Percentiles rank a stretch among this genome's conserved stretches.
phyloP scores from a whole-genome alignment of 2,888 invertebrate genomes.

The Smittia aterrima region DNA sequence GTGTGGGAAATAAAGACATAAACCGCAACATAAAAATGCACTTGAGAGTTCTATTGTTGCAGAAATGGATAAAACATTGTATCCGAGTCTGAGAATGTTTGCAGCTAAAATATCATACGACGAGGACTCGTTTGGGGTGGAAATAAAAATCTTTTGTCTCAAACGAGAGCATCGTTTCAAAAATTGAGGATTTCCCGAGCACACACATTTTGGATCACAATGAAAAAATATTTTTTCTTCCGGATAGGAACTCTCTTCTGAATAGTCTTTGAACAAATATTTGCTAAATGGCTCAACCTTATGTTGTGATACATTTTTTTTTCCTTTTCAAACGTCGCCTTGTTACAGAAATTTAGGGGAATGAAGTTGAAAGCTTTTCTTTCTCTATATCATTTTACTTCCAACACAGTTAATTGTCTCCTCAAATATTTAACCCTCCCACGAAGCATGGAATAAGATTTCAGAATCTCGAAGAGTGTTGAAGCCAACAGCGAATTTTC shows the following conservation, averaged over 20 bases:
- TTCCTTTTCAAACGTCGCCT: neutral
- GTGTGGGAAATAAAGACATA: neutral
- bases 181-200: neutral
- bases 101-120: neutral
- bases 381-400: neutral
- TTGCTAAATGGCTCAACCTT: constrained; percentile 14
- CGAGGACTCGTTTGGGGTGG: neutral
- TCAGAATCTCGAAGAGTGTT: neutral
- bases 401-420: neutral
- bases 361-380: neutral
- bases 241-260: neutral
- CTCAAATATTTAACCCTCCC: neutral
- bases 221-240: neutral
- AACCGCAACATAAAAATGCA: constrained; percentile 39
- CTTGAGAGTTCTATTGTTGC: constrained; percentile 17
- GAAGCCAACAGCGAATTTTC: neutral
- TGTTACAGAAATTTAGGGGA: neutral
- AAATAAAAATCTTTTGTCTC: neutral
- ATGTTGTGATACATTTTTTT: neutral
- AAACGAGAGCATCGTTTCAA: neutral
- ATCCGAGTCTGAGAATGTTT: neutral
- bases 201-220: neutral
- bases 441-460: neutral
- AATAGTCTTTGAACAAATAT: constrained; percentile 27
- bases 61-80: neutral